phyloP scores from a whole-genome alignment of 2,888 invertebrate species.

The Phengaris arion region DNA sequence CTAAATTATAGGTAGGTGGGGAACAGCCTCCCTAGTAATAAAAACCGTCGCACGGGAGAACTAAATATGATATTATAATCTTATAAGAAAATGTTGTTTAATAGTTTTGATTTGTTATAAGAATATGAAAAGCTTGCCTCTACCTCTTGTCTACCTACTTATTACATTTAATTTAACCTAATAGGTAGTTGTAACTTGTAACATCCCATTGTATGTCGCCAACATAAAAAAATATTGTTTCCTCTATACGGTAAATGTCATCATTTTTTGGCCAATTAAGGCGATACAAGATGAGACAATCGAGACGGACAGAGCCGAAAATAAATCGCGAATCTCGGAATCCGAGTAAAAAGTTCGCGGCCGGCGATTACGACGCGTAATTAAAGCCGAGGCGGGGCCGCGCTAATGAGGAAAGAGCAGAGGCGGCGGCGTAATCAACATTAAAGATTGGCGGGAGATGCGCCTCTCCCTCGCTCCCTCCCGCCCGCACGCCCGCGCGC shows the following conservation, averaged over 20 bases:
- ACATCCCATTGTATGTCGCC: constrained; percentile 1
- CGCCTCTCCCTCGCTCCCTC: constrained; percentile 66
- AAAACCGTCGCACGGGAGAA: too few species aligned
- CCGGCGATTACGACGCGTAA: constrained; percentile 68
- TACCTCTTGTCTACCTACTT: neutral
- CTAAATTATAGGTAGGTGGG: too few species aligned
- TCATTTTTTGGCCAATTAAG: constrained; percentile 51
- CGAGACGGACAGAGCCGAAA: constrained; percentile 42
- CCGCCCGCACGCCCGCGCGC: constrained; percentile 64
- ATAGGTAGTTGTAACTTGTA: constrained; percentile 5
- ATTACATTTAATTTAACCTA: constrained; percentile 6
- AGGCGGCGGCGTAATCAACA: constrained; percentile 78
- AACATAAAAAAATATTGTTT: neutral
- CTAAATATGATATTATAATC: neutral
- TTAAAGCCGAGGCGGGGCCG: constrained; percentile 76
- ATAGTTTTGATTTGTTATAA: neutral
- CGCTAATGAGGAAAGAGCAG: constrained; percentile 76
- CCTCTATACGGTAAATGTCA: constrained; percentile 27
- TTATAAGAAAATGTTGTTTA: constrained; percentile 12
- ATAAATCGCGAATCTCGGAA: constrained; percentile 49
- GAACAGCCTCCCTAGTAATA: too few species aligned
- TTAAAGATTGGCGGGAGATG: constrained; percentile 81
- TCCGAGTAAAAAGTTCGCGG: constrained; percentile 46
- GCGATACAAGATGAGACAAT: constrained; percentile 30
- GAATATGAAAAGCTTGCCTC: neutral